Conservation (phyloP, 2,797 vertebrate species). For the Macropodus opercularis region DNA sequence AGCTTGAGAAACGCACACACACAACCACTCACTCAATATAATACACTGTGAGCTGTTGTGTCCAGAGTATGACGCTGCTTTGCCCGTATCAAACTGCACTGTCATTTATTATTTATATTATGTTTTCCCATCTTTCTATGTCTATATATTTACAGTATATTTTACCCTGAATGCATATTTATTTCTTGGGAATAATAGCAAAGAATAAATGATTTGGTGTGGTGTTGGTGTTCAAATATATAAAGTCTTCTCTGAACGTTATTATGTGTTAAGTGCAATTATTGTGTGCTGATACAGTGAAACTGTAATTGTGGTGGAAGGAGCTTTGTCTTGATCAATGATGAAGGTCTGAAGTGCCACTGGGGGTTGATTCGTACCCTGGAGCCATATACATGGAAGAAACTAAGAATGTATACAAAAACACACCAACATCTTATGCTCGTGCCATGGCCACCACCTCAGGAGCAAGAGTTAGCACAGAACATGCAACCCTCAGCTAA, state of each 20-base stretch:
- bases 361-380: conserved; percentile 1
- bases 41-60: not conserved
- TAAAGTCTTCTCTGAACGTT: conserved; percentile 37
- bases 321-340: conserved; percentile 60
- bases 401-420: conserved; percentile 24
- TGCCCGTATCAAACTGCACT: conserved; percentile 5
- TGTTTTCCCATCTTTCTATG: conserved; percentile 2
- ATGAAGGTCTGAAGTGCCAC: conserved; percentile 12
- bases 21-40: no score
- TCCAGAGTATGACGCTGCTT: not conserved
- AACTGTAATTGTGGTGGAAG: conserved; percentile 47
- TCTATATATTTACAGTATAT: not conserved
- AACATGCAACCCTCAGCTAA: conserved; percentile 26
- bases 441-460: conserved; percentile 20
- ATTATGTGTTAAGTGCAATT: conserved; percentile 54
- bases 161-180: conserved; percentile 5
- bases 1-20: conserved; percentile 8
- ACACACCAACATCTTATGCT: conserved; percentile 34
- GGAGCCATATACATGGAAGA: conserved; percentile 3
- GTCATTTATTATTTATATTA: conserved; percentile 10
- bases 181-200: conserved; percentile 12
- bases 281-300: conserved; percentile 37
- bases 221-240: not conserved
- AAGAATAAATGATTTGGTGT: conserved; percentile 21
- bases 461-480: conserved; percentile 12